Conservation (phyloP, 1,140 invertebrate genomes). For the Trichogramma pretiosum region DNA sequence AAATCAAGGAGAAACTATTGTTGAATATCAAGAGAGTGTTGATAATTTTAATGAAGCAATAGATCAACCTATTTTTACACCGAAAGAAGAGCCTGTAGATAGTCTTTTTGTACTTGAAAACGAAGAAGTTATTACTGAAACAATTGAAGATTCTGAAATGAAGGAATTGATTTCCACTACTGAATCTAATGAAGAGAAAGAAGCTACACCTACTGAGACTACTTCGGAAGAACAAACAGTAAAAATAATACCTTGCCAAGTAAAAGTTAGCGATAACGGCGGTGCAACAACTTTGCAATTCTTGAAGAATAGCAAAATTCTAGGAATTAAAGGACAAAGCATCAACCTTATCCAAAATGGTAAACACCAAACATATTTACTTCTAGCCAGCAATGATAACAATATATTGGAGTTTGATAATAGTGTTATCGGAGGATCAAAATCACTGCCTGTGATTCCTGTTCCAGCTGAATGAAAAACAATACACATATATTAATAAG, state of each 20-base stretch:
- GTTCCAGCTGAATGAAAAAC: slow-evolving; percentile 25
- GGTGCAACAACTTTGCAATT: slow-evolving; percentile 21
- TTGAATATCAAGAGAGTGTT: slow-evolving; percentile 15
- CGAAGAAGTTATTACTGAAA: slow-evolving; percentile 7
- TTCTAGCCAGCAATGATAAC: slow-evolving; percentile 28
- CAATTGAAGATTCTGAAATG: neutral
- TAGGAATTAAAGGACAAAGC: slow-evolving; percentile 31
- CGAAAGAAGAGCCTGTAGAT: slow-evolving; percentile 1
- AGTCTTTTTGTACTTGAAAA: slow-evolving; percentile 8
- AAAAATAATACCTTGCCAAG: slow-evolving; percentile 21
- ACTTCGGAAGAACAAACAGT: slow-evolving; percentile 17
- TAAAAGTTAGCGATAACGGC: slow-evolving; percentile 22
- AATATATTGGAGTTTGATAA: slow-evolving; percentile 31
- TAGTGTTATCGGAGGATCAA: slow-evolving; percentile 23
- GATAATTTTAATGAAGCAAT: slow-evolving; percentile 7
- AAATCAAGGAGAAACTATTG: slow-evolving; percentile 12
- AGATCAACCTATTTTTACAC: slow-evolving; percentile 4
- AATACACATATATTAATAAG: slow-evolving; percentile 10
- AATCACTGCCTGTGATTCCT: slow-evolving; percentile 23
- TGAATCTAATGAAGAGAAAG: no score
- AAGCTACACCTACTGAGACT: slow-evolving; percentile 12
- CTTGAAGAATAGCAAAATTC: slow-evolving; percentile 27
- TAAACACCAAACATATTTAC: slow-evolving; percentile 34
- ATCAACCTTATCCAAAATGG: slow-evolving; percentile 34
- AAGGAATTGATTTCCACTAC: slow-evolving; percentile 4